Base-by-base conservation (phyloP, 2,797 vertebrate genomes). In the Diplodus sargus region DNA sequence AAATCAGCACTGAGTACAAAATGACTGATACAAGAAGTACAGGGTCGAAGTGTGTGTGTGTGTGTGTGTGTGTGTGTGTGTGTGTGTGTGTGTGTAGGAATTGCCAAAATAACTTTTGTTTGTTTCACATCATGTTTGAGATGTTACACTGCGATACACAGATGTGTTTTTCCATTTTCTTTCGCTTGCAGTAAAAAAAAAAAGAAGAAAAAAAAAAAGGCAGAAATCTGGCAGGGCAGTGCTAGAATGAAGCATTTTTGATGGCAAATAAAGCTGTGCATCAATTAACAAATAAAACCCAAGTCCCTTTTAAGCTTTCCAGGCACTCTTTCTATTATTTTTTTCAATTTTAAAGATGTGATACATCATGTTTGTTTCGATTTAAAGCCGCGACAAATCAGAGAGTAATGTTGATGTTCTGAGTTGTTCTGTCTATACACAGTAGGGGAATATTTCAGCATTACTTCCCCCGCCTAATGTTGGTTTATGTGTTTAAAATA, bases 1-100 rank as follows among this genome's bases (percentile, higher is more conserved):
- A 60, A 85, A 4, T 85, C 87, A 84, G 83, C 85, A 86, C 70
- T 78, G 76, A 56, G 54, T 78, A 78, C 76, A 83, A 89, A 89
- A 85, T 48, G 60, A 83, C 53, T 74, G 30, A 76, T 61, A 83
- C 23, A 58, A 62, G 57, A 61, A 70, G 48, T 54, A 80, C 58
- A 67, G 69, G 58, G 81, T 77, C 42, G 23, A 72, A 60, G 42
- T 75, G 16, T 69, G 66, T 77, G 10, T n/a, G 57, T 30, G 23
- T 18, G 10, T n/a, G 57, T 30, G 23, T 18, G 10, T n/a, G 57
- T 30, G 23, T 18, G 16, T 69, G 66, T 77, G 30, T 78, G 2
- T 76, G 56, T 61, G 11, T 23, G 57, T 69, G 30, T 20, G 10
- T n/a, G 57, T 30, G 23, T 18, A 60, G 45, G 49, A 79, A 62